Base-by-base conservation (phyloP, 2,797 vertebrate genomes). In the Danionella dracula region DNA sequence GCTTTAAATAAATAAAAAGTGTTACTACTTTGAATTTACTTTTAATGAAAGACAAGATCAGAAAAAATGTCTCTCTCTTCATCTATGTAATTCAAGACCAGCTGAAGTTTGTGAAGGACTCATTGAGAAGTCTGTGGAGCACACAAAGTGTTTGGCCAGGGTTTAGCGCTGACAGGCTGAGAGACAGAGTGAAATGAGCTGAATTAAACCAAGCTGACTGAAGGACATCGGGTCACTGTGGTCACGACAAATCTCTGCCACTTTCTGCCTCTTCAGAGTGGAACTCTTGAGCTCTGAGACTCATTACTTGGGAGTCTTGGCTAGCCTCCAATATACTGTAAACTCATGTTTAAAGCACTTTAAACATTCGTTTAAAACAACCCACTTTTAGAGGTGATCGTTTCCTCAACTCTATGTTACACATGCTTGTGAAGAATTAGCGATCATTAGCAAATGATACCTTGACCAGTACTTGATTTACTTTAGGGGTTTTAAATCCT, bases 181-280 rank as follows among this genome's bases (percentile, higher is more conserved):
- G 9, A 42, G 34, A 68, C 64, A 71, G 59, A 53, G 27, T 53
- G 42, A 63, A 73, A 70, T 49, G 20, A 49, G 55, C 42, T 44
- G 49, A 73, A 73, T 73, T 73, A 45, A 60, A 61, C 38, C 12
- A 17, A 46, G 12, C 41, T 67, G 59, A 68, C 23, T 56, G 54
- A 37, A 55, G 58, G 60, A 54, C 68, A 67, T 66, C 46, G n/a
- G 79, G 65, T 68, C 44, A 63, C 10, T 2, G 2, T 5, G 27
- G 45, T 20, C 3, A 29, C 23, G 19, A 19, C 16, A 27, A 46
- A 35, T 66, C 21, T 49, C 54, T 66, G 67, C 31, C 55, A 58
- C 42, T 45, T 35, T 35, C 42, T 49, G 34, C 70, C 68, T 37
- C 50, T 53, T 10, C 19, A 44, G 19, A 45, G 49, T 12, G 41